A percentile compares a stretch with the other conserved stretches of the same genome.
These are phyloP conservation scores for Thalassophryne amazonica DNA, from an alignment of 2,797 vertebrate genomes.

Conservation along the genomic window DNA sequence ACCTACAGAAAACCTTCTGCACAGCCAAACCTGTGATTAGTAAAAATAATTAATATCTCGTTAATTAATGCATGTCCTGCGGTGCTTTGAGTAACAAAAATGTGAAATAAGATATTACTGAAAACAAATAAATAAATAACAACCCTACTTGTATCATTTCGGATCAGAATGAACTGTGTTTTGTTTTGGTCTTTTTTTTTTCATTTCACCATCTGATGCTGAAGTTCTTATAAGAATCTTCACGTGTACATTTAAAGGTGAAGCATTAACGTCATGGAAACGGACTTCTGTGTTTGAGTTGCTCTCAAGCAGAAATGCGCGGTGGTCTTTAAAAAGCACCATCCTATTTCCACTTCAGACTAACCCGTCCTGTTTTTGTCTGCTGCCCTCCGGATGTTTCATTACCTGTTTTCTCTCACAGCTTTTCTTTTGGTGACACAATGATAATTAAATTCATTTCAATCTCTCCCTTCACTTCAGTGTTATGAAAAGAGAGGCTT, in stretches of 20 bases:
- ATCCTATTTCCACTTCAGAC: conserved; percentile 63
- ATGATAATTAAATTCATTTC: conserved; percentile 34
- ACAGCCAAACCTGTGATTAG: too few relatives aligned
- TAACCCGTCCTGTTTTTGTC: conserved; percentile 32
- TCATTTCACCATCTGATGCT: conserved; percentile 8
- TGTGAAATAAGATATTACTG: conserved; percentile 7
- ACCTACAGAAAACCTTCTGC: too few relatives aligned
- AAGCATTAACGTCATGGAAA: conserved; percentile 10
- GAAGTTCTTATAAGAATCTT: conserved; percentile 1
- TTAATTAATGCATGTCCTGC: background rate
- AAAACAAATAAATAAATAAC: too few relatives aligned
- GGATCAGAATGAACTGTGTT: conserved; percentile 1
- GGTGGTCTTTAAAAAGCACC: conserved; percentile 17
- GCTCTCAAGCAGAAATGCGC: conserved; percentile 3
- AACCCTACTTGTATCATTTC: too few relatives aligned
- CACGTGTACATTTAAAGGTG: conserved; percentile 9
- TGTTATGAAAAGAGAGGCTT: conserved; percentile 33
- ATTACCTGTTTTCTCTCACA: conserved; percentile 40
- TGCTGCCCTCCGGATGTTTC: conserved; percentile 27
- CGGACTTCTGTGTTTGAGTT: background rate
- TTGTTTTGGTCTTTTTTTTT: too few relatives aligned
- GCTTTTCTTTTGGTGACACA: conserved; percentile 41
- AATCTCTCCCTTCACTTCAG: conserved; percentile 28
- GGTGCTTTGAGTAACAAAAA: background rate
- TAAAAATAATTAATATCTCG: too few relatives aligned